A percentile compares a stretch with the other conserved stretches of the same genome.
Evolutionary conservation across 2,888 invertebrate genomes (phyloP).

Genomic region (Drosophila trichaetosa): DNA sequence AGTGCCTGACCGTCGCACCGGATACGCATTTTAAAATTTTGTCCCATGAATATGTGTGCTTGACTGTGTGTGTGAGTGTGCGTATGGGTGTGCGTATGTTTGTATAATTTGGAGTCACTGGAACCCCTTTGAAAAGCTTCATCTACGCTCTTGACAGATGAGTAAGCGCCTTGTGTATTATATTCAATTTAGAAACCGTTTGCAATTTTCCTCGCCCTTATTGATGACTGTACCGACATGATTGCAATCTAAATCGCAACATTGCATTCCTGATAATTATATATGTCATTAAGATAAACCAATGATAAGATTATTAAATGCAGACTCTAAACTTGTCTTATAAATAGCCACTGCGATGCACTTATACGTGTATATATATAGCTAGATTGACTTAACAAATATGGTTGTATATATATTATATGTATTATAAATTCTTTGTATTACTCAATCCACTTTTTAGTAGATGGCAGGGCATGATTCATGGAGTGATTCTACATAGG

Average conservation of each 20-base stretch:
- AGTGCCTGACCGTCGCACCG: conserved; percentile 65
- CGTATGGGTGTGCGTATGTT: conserved; percentile 12
- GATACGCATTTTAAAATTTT: conserved; percentile 72
- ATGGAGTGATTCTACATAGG: conserved; percentile 14
- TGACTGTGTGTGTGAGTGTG: conserved; percentile 19
- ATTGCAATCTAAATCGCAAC: neutral
- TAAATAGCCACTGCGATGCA: neutral
- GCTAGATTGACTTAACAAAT: neutral
- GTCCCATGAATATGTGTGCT: conserved; percentile 43
- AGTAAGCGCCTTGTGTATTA: conserved; percentile 36
- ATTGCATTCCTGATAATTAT: neutral
- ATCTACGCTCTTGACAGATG: conserved; percentile 38
- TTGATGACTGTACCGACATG: neutral
- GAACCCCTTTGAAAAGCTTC: conserved; percentile 20
- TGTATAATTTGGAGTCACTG: conserved; percentile 35
- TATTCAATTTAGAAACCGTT: conserved; percentile 23
- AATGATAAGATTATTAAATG: neutral
- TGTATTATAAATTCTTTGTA: neutral
- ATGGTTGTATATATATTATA: neutral
- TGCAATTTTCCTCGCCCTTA: neutral
- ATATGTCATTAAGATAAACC: neutral
- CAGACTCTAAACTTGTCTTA: neutral
- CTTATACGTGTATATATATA: neutral
- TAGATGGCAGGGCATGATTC: conserved; percentile 35
- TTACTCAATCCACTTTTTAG: neutral